Evolutionary conservation across 2,888 invertebrate genomes (phyloP).

Genomic region (Luperina nickerlii): DNA sequence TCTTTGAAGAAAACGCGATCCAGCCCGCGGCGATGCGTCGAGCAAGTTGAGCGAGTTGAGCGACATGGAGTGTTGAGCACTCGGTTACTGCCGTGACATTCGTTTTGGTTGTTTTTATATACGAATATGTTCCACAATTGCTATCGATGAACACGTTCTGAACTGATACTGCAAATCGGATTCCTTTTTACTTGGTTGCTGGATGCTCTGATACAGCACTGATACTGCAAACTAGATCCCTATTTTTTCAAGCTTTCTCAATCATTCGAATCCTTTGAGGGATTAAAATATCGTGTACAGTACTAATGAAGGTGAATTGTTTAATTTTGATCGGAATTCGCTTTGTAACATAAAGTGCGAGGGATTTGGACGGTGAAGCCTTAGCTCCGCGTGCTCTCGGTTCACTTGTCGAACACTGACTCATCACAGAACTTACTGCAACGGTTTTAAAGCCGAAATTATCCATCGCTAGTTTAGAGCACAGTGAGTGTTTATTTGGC

Average conservation of each 20-base stretch:
- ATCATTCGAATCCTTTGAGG: not conserved
- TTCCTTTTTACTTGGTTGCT: not conserved
- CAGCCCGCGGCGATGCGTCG: not conserved
- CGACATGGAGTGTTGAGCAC: not conserved
- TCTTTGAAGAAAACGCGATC: conserved; percentile 17
- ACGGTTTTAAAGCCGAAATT: not conserved
- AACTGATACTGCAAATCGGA: not conserved
- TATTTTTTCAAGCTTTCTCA: not conserved
- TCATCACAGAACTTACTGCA: conserved; percentile 3
- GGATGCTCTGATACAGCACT: too few species aligned
- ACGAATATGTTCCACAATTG: not conserved
- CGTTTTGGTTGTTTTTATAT: not conserved
- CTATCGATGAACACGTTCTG: not conserved
- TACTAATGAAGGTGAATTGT: not conserved
- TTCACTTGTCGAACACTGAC: not conserved
- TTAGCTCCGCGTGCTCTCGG: not conserved
- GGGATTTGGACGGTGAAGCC: not conserved
- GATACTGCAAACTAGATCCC: not conserved
- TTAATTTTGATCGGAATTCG: not conserved
- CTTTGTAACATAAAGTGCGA: not conserved
- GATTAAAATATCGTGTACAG: not conserved
- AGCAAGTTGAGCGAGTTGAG: not conserved
- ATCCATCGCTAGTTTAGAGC: not conserved
- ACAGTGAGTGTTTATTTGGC: not conserved
- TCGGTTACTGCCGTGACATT: not conserved